These are phyloP conservation scores for Eustalomyia histrio DNA, from an alignment of 2,888 invertebrate species.

Conservation along the genomic window DNA sequence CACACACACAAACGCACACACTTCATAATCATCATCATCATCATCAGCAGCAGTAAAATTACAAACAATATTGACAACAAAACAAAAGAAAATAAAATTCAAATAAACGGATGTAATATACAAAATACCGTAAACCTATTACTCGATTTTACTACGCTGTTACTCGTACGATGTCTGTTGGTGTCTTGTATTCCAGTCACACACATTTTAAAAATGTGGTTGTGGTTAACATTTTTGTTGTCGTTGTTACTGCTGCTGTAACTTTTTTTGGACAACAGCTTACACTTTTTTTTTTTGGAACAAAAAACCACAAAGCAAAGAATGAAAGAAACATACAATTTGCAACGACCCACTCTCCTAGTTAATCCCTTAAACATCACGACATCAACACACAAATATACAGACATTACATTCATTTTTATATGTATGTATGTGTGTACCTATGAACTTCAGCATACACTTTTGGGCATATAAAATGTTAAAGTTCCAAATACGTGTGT, in stretches of 20 bases:
- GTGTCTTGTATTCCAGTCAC: slow-evolving; percentile 55
- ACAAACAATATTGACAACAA: background rate
- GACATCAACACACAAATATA: slow-evolving; percentile 22
- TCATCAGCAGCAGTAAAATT: slow-evolving; percentile 1
- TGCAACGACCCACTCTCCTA: slow-evolving; percentile 16
- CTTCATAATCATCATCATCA: background rate
- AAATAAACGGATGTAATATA: slow-evolving; percentile 13
- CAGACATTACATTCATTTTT: slow-evolving; percentile 7
- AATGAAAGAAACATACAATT: slow-evolving; percentile 36
- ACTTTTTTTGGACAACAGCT: slow-evolving; percentile 48
- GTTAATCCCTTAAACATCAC: slow-evolving; percentile 51
- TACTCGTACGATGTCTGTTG: background rate
- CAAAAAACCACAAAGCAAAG: slow-evolving; percentile 55
- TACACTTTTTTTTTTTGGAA: slow-evolving; percentile 23
- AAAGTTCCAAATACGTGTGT: background rate
- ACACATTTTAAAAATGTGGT: slow-evolving; percentile 53
- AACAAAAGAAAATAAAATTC: background rate
- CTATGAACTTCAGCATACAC: background rate
- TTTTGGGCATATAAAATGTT: background rate
- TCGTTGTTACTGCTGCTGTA: background rate
- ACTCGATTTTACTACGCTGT: slow-evolving; percentile 16
- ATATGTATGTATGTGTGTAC: background rate
- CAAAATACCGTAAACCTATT: slow-evolving; percentile 50
- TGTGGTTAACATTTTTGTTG: slow-evolving; percentile 35
- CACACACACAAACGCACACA: background rate